These are phyloP conservation scores for Oligia fasciuncula DNA, from an alignment of 2,888 invertebrate species.

Conservation along the genomic window DNA sequence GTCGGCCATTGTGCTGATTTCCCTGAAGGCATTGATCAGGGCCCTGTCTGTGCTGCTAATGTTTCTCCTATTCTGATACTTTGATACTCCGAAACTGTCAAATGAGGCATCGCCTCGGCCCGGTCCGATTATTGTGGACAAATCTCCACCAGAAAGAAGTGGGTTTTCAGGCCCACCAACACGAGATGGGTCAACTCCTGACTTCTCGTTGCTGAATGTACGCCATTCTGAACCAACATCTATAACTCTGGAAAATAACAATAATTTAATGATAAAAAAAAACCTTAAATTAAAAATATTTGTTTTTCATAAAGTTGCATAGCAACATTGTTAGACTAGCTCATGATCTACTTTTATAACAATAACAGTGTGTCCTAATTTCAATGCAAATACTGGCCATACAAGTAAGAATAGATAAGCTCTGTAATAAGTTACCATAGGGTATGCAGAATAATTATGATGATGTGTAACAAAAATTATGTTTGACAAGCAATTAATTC, in stretches of 20 bases:
- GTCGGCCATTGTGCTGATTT: conserved; percentile 99
- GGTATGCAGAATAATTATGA: not conserved
- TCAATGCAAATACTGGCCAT: conserved; percentile 6
- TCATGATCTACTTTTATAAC: not conserved
- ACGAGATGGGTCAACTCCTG: conserved; percentile 99
- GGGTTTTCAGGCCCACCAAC: conserved; percentile 99
- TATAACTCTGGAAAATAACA: conserved; percentile 93
- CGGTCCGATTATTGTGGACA: conserved; percentile 98
- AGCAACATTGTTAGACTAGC: not conserved
- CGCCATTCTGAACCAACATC: conserved; percentile 99
- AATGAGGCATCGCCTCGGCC: conserved; percentile 95
- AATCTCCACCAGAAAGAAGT: conserved; percentile 97
- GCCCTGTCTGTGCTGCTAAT: conserved; percentile 98
- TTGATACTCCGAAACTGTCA: conserved; percentile 95
- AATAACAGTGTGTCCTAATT: conserved; percentile 20
- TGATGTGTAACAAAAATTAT: not conserved
- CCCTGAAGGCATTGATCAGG: conserved; percentile 98
- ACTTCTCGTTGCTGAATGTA: conserved; percentile 99
- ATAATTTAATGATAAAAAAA: not conserved
- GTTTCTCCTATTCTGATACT: conserved; percentile 93
- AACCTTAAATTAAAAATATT: not conserved
- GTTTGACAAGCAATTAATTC: not conserved
- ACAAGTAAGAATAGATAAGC: conserved; percentile 42
- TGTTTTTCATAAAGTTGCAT: not conserved
- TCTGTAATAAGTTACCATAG: conserved; percentile 7